Evolutionary conservation across 2,888 invertebrate genomes (phyloP), one percentile per base, ranked within the genome.

Genomic region (Calameuta filiformis): DNA sequence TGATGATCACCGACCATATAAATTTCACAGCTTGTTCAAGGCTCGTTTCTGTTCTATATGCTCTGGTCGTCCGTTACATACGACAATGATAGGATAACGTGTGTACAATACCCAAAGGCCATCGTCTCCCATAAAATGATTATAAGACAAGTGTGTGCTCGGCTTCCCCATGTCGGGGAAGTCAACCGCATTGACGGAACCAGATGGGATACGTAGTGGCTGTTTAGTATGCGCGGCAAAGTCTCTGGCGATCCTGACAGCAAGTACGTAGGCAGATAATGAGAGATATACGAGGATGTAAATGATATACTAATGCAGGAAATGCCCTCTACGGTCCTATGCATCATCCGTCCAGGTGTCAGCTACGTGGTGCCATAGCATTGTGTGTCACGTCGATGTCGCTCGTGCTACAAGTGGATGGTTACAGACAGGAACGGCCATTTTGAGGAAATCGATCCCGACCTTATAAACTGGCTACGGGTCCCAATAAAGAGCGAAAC

Each of bases 311-410:
- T 80, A 85, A 88, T 86, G 86, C 86, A 90, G 90, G 90, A 91
- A 91, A 87, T 86, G 82, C 86, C 84, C 81, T 80, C 80, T 87
- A 85, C 85, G 87, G 87, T 81, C 80, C 81, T 86, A 90, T 90
- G 89, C 89, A 91, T 90, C 90, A 87, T 87, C 83, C 84, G 84
- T 80, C 87, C 90, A 90, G 89, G 89, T 90, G 90, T 86, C 84
- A 79, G 82, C 69, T 73, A 76, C 69, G 40, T 35, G 68, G 68
- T 33, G 71, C 71, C 74, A 33, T 15, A 40, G 69, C 33, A 34
- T 76, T 76, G 69, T 76, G 31, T 69, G n/a, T 33, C 77, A 69
- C 69, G 75, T 68, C 69, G 56, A 40, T 71, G 78, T 34, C 33
- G 12, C 71, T 31, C 71, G 71, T 33, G 71, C 12, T 31, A 37